Base-by-base conservation (phyloP, 2,113 vertebrate genomes). In the Chaetodon trifascialis region DNA sequence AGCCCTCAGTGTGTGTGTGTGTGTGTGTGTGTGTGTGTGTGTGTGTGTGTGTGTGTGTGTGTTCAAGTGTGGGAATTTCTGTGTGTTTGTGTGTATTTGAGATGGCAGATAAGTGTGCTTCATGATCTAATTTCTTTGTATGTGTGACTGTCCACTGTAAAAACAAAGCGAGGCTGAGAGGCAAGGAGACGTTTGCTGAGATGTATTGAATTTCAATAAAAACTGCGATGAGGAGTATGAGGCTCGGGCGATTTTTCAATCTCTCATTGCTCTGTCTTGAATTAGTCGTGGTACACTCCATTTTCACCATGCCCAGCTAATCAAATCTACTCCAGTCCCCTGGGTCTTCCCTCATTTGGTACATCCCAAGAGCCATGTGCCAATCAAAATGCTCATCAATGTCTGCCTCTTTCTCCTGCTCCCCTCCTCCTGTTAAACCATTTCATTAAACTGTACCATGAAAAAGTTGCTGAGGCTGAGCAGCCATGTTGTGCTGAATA, bases 121-220 rank as follows among this genome's bases (percentile, higher is more conserved):
- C 51, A 47, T 58, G 58, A 70, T 38, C 44, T 66, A 67, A 75
- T 72, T 66, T 64, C 12, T 38, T 72, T 76, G 51, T 40, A 73
- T 64, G 79, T 56, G 73, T 38, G 66, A 52, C 68, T 84, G 79
- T 84, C 51, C 81, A 75, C 54, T 68, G 75, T 83, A 73, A 84
- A 83, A 84, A 89, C 73, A 87, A 87, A 89, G 79, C 64, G 58
- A 85, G 46, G 62, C 60, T 72, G 46, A 85, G 66, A 87, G 71
- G 65, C 67, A 62, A 76, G 68, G 73, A 83, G 85, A 84, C 73
- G 30, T 85, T 90, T 81, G 79, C 84, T 63, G 89, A 90, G 92
- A 93, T 87, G 93, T 94, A 93, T 93, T 94, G 92, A 86, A 92
- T 93, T 93, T 93, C 89, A 93, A 94, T 92, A 90, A 92, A 93